Base-by-base conservation (phyloP, 2,888 invertebrate species). In the Tenthredo livida region DNA sequence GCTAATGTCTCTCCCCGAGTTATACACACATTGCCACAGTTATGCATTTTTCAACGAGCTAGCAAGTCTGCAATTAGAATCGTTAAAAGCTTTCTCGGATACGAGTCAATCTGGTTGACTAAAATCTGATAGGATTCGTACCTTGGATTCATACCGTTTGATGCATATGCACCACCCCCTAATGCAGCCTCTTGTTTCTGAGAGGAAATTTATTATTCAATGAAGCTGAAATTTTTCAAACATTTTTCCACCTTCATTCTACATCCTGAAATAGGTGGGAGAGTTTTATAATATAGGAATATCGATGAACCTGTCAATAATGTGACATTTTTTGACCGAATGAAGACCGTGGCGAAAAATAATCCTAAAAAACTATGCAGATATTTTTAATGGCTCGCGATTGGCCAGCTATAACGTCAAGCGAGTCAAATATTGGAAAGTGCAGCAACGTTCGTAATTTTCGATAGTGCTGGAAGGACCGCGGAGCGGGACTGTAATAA, bases 341-440 rank as follows among this genome's bases (percentile, higher is more conserved):
- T 6, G n/a, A n/a, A 54, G n/a, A n/a, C 15, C 12, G 25, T 17
- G 6, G 29, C 3, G 15, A 67, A 15, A 9, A 33, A 67, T 33
- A 17, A 67, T 3, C 5, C 25, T 0, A 7, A 67, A 67, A 33
- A 17, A 33, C 67, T 67, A 67, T 67, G 29, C 29, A 33, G 67
- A 67, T 67, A 33, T 33, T 1, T 25, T 33, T 17, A 33, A 33
- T 33, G 17, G 33, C 33, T 67, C 15, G 67, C 33, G 33, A 67
- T 72, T 12, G 25, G 21, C 40, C 72, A 7, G 72, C 21, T 21
- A 21, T n/a, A n/a, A n/a, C 72, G 29, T 43, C 5, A 43, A 73
- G 43, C 72, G 40, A 73, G 43, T 73, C 72, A 43, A 73, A 80
- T 80, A 61, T 40, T 25, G 21, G 61, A 80, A 61, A 80, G 80